Conservation (phyloP, 2,797 vertebrate species). For the Octomys mimax region DNA sequence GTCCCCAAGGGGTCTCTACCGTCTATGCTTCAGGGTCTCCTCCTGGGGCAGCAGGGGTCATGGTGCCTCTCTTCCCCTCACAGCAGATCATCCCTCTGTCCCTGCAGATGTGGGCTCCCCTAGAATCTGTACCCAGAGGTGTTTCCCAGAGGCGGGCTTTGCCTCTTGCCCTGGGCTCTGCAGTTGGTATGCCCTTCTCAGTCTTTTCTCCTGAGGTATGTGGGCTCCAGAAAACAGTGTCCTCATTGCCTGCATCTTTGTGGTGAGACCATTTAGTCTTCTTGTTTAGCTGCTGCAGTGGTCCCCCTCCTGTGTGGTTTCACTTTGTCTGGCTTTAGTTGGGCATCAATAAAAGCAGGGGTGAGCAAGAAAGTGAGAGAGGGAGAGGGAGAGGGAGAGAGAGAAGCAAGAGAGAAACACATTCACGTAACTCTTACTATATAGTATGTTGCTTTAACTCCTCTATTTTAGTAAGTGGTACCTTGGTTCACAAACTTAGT, state of each 20-base stretch:
- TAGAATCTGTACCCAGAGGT: accelerated
- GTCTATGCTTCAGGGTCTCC: neutral
- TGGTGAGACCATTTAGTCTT: neutral
- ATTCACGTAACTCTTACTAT: no score
- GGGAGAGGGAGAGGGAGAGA: no score
- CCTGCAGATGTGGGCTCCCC: no score
- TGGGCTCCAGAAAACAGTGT: neutral
- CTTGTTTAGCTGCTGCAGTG: neutral
- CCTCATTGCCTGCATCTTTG: neutral
- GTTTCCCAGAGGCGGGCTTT: neutral
- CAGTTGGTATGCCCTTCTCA: no score
- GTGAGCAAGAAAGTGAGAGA: neutral
- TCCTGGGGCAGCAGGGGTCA: no score
- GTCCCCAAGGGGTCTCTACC: neutral
- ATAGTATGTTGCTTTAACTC: no score
- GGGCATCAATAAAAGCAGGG: neutral
- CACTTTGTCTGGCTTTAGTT: neutral
- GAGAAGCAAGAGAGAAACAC: no score
- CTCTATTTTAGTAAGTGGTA: no score
- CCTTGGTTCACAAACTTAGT: no score
- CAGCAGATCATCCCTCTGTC: neutral
- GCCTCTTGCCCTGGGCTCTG: neutral
- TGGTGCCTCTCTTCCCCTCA: neutral
- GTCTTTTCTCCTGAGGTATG: neutral
- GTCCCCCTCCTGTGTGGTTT: neutral